These are phyloP conservation scores for Peromyscus melanophrys DNA, from an alignment of 2,797 vertebrate genomes.

Conservation along the genomic window DNA sequence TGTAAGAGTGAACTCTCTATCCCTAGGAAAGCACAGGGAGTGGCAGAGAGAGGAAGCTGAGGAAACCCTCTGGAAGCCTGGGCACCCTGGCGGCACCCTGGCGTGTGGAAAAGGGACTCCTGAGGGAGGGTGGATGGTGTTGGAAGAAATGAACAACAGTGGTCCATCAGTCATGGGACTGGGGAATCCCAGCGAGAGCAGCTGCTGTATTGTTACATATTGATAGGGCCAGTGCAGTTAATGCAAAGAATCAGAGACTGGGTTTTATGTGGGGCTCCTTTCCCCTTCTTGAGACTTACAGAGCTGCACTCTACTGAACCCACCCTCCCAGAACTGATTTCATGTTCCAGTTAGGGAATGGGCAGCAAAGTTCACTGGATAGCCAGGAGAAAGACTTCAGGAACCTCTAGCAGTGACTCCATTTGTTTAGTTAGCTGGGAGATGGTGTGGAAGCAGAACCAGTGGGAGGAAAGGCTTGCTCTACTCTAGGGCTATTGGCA, in stretches of 20 bases:
- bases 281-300: slow-evolving; percentile 15
- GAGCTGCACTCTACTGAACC: neutral
- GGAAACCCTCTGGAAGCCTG: slow-evolving; percentile 17
- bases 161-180: neutral
- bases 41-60: slow-evolving; percentile 33
- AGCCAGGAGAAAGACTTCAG: neutral
- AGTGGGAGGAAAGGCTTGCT: slow-evolving; percentile 11
- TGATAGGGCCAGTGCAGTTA: neutral
- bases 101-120: neutral
- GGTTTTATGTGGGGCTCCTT: neutral
- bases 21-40: slow-evolving; percentile 12
- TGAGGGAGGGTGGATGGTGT: neutral
- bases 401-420: neutral
- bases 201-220: neutral
- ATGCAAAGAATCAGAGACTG: neutral
- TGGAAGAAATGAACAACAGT: neutral
- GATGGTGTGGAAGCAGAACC: neutral
- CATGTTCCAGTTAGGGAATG: neutral
- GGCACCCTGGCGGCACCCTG: neutral
- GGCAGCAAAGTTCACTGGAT: neutral
- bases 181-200: neutral
- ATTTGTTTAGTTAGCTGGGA: slow-evolving; percentile 44
- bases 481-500: neutral
- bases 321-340: neutral
- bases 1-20: slow-evolving; percentile 48